Conservation (phyloP, 2,797 vertebrate species). For the Enoplosus armatus region DNA sequence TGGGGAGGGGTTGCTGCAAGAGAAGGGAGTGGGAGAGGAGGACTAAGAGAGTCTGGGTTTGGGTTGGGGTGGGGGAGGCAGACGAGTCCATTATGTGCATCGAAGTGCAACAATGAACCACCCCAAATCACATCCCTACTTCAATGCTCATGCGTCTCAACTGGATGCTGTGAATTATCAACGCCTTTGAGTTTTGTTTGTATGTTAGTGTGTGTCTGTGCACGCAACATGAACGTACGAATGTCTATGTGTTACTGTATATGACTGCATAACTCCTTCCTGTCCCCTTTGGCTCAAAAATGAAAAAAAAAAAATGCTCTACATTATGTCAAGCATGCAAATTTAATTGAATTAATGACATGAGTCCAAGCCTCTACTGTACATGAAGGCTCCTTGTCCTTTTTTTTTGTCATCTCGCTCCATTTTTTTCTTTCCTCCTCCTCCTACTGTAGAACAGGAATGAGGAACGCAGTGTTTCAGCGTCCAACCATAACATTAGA, state of each 20-base stretch:
- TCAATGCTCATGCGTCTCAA: slow-evolving; percentile 61
- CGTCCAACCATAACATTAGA: slow-evolving; percentile 81
- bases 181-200: slow-evolving; percentile 52
- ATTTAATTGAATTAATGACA: slow-evolving; percentile 96
- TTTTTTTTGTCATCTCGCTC: slow-evolving; percentile 48
- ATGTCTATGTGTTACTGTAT: slow-evolving; percentile 64
- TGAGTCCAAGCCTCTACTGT: slow-evolving; percentile 87
- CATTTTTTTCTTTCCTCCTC: slow-evolving; percentile 33
- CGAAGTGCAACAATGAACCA: slow-evolving; percentile 89
- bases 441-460: slow-evolving; percentile 59
- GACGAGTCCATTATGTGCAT: slow-evolving; percentile 89
- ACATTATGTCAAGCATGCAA: slow-evolving; percentile 89
- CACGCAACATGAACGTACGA: slow-evolving; percentile 43
- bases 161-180: slow-evolving; percentile 61
- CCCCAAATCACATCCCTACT: slow-evolving; percentile 85
- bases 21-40: slow-evolving; percentile 47
- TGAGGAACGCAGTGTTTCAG: slow-evolving; percentile 67
- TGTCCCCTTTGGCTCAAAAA: slow-evolving; percentile 87
- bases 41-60: slow-evolving; percentile 71
- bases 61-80: slow-evolving; percentile 62
- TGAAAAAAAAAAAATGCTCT: slow-evolving; percentile 76
- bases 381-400: slow-evolving; percentile 84
- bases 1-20: slow-evolving; percentile 75
- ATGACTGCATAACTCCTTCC: slow-evolving; percentile 76
- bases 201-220: slow-evolving; percentile 52